phyloP scores from a whole-genome alignment of 2,113 vertebrate genomes.

The Tor tambroides region DNA sequence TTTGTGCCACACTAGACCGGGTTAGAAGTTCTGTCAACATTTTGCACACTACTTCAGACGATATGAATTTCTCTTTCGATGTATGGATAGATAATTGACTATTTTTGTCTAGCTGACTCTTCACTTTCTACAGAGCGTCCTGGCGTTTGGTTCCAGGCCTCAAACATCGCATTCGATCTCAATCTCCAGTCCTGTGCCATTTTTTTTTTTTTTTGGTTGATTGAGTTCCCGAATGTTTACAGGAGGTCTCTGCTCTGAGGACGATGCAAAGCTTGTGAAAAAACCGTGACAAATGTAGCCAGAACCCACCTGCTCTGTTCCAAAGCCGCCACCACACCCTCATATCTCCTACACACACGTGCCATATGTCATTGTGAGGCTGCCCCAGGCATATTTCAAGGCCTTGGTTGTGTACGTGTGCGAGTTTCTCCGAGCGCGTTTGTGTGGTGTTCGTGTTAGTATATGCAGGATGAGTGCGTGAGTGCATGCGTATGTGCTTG shows the following conservation, averaged over 20 bases:
- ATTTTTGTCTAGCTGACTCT: background rate
- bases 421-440: conserved; percentile 48
- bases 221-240: conserved; percentile 17
- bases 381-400: conserved; percentile 40
- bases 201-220: background rate
- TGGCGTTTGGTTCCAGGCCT: conserved; percentile 8
- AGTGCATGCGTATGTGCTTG: conserved; percentile 68
- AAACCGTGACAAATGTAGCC: conserved; percentile 45
- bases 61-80: conserved; percentile 5
- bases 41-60: conserved; percentile 32
- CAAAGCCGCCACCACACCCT: conserved; percentile 30
- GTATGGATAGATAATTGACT: conserved; percentile 14
- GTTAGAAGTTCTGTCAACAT: conserved; percentile 25
- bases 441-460: conserved; percentile 47
- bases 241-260: conserved; percentile 39
- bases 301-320: conserved; percentile 37
- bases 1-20: conserved; percentile 36
- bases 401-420: conserved; percentile 47
- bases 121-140: conserved; percentile 5
- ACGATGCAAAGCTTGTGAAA: conserved; percentile 46
- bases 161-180: background rate
- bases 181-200: background rate
- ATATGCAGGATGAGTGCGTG: conserved; percentile 69
- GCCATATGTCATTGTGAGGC: conserved; percentile 55
- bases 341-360: conserved; percentile 40